A percentile compares a stretch with the other conserved stretches of the same genome.
Evolutionary conservation across 2,797 vertebrate species (phyloP).

Genomic region (Coccyzus lansbergi): DNA sequence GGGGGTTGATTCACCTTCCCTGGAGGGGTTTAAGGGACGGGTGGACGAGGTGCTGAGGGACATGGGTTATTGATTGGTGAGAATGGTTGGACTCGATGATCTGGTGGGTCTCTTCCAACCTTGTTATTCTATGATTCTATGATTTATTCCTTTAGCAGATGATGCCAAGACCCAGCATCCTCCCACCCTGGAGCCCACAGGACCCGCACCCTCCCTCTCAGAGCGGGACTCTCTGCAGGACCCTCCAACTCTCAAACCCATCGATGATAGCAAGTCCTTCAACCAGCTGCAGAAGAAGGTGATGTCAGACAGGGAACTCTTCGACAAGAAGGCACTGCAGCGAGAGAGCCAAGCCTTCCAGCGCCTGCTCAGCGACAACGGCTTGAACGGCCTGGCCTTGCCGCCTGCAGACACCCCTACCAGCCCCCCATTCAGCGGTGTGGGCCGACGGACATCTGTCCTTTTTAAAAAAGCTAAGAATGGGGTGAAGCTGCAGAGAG

Average conservation of each 20-base stretch:
- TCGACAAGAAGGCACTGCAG: slow-evolving; percentile 72
- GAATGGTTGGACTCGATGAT: too few species aligned
- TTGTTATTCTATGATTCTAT: too few species aligned
- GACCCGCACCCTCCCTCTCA: slow-evolving; percentile 87
- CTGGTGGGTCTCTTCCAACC: too few species aligned
- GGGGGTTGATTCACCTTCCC: too few species aligned
- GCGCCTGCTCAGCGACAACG: slow-evolving; percentile 77
- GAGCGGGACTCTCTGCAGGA: slow-evolving; percentile 88
- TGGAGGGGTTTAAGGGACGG: too few species aligned
- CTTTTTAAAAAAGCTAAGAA: slow-evolving; percentile 95
- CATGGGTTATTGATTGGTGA: too few species aligned
- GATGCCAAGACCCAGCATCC: slow-evolving; percentile 89
- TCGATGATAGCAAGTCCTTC: slow-evolving; percentile 82
- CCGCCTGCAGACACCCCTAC: slow-evolving; percentile 45
- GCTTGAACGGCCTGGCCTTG: slow-evolving; percentile 81
- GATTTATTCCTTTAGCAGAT: slow-evolving; percentile 83
- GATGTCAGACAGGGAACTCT: slow-evolving; percentile 80
- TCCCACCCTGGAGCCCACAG: slow-evolving; percentile 93
- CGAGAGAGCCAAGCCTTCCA: slow-evolving; percentile 79
- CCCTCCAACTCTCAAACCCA: slow-evolving; percentile 92
- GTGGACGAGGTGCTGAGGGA: too few species aligned
- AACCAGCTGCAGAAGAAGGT: slow-evolving; percentile 82
- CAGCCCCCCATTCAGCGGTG: slow-evolving; percentile 77
- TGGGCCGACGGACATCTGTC: slow-evolving; percentile 89
- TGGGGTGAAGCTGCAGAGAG: slow-evolving; percentile 85